Conservation (phyloP, 2,113 vertebrate species). For the Melanostigma gelatinosum region DNA sequence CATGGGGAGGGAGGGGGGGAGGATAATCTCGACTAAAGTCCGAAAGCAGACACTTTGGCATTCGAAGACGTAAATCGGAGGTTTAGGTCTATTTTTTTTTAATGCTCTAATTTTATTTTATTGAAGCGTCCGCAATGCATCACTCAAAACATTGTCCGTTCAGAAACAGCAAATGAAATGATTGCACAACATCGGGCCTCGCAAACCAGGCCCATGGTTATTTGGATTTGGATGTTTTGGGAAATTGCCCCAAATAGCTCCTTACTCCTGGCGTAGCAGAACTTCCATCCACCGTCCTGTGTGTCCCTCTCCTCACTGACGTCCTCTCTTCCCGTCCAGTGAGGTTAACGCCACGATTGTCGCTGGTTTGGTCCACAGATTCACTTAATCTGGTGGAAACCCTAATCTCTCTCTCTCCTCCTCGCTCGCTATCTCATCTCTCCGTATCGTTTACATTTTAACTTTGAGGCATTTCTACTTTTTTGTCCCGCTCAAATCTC, state of each 20-base stretch:
- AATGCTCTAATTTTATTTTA: constrained; percentile 33
- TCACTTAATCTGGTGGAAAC: constrained; percentile 70
- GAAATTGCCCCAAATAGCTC: constrained; percentile 58
- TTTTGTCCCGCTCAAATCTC: neutral
- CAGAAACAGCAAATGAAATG: constrained; percentile 36
- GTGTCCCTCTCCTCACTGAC: constrained; percentile 25
- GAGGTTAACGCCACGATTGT: constrained; percentile 52
- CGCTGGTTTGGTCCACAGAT: constrained; percentile 62
- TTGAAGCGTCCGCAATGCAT: constrained; percentile 43
- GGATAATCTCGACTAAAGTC: constrained; percentile 56
- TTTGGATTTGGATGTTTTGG: constrained; percentile 55
- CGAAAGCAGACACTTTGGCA: constrained; percentile 53
- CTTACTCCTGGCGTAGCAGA: constrained; percentile 31
- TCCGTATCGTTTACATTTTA: constrained; percentile 25
- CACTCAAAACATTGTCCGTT: constrained; percentile 48
- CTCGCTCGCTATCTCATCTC: constrained; percentile 22
- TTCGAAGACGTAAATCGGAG: constrained; percentile 50
- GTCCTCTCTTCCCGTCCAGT: constrained; percentile 41
- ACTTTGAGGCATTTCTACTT: constrained; percentile 18
- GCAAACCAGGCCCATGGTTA: constrained; percentile 60
- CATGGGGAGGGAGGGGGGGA: constrained; percentile 19
- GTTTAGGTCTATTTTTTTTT: constrained; percentile 29
- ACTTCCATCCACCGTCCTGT: constrained; percentile 43
- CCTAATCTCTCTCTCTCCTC: constrained; percentile 57
- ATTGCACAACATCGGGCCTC: constrained; percentile 69